A percentile compares a stretch with the other conserved stretches of the same genome.
Evolutionary conservation across 2,888 invertebrate genomes (phyloP).

Genomic region (Mythimna vitellina): DNA sequence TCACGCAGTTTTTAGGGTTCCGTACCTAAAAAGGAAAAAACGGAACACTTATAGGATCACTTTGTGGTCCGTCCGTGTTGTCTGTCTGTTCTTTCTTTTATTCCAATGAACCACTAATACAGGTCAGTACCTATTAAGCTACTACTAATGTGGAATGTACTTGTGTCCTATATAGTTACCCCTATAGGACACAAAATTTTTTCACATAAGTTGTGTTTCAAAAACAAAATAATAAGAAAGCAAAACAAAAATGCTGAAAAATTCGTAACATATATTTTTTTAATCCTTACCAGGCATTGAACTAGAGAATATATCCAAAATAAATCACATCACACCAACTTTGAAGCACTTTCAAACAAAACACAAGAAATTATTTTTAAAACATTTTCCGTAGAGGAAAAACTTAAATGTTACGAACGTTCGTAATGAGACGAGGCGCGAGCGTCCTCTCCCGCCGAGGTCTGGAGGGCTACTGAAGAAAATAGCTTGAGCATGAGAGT

Average conservation of each 20-base stretch:
- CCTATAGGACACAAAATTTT: too few relatives aligned
- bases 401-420: slow-evolving; percentile 46
- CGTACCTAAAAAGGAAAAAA: too few relatives aligned
- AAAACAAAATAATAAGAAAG: not conserved
- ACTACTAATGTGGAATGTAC: too few relatives aligned
- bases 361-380: slow-evolving; percentile 13
- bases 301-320: slow-evolving; percentile 52
- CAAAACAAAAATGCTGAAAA: not conserved
- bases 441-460: slow-evolving; percentile 43
- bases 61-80: too few relatives aligned
- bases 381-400: slow-evolving; percentile 25
- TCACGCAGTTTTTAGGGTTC: too few relatives aligned
- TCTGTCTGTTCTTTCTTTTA: too few relatives aligned
- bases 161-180: too few relatives aligned
- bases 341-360: slow-evolving; percentile 26
- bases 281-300: slow-evolving; percentile 73
- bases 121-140: too few relatives aligned
- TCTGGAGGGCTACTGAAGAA: slow-evolving; percentile 53
- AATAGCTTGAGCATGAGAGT: slow-evolving; percentile 1
- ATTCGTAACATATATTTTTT: not conserved
- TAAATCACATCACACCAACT: slow-evolving; percentile 67
- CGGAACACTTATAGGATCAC: too few relatives aligned
- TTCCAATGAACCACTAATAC: too few relatives aligned
- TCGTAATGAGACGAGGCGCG: not conserved
- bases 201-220: too few relatives aligned